phyloP scores from a whole-genome alignment of 2,888 invertebrate genomes.

The Diaphora mendica region DNA sequence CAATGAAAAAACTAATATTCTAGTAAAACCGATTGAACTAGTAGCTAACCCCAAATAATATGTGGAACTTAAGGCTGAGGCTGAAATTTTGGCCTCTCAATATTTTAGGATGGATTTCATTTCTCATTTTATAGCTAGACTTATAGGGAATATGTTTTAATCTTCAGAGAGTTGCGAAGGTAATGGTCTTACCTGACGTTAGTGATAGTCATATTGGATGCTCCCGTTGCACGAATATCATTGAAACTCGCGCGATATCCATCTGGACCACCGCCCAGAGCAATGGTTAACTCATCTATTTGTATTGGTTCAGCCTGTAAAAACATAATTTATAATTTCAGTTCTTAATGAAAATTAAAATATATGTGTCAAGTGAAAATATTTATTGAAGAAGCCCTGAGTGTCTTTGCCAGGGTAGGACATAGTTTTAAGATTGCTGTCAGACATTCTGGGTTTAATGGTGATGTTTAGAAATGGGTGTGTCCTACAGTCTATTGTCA shows the following conservation, averaged over 20 bases:
- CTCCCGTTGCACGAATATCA: constrained; percentile 92
- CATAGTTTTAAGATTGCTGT: background rate
- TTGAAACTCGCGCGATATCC: constrained; percentile 93
- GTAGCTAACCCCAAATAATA: too few species aligned
- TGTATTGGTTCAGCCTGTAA: constrained; percentile 91
- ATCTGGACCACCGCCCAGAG: constrained; percentile 92
- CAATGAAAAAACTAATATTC: too few species aligned
- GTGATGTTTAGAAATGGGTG: background rate
- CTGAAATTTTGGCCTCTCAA: too few species aligned
- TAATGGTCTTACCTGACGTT: constrained; percentile 88
- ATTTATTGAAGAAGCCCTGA: background rate
- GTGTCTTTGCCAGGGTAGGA: background rate
- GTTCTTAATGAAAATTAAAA: background rate
- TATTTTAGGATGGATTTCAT: background rate
- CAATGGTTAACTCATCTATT: constrained; percentile 93
- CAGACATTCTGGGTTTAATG: background rate
- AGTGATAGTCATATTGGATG: constrained; percentile 92
- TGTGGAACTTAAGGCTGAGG: too few species aligned
- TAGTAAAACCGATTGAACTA: too few species aligned
- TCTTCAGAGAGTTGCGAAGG: too few species aligned
- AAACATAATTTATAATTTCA: constrained; percentile 5
- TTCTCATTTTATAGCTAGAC: too few species aligned
- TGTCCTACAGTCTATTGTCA: background rate
- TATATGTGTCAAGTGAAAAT: background rate
- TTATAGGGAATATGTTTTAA: background rate